Evolutionary conservation across 2,888 invertebrate species (phyloP).

Genomic region (Platycnemis pennipes): DNA sequence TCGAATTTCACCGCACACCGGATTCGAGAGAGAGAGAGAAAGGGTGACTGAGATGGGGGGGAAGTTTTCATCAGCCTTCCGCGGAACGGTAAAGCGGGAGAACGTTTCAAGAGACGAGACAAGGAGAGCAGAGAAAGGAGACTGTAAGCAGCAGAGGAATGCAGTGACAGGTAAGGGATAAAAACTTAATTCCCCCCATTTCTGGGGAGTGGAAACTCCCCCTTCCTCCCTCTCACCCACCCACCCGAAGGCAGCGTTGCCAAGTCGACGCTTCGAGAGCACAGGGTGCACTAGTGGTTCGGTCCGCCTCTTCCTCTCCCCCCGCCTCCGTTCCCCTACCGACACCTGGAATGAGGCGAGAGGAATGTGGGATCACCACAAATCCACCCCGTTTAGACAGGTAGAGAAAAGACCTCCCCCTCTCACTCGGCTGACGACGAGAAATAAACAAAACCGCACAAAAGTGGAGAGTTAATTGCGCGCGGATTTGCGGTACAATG

Average conservation of each 20-base stretch:
- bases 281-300: neutral
- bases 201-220: neutral
- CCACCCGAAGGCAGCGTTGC: neutral
- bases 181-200: neutral
- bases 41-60: too few species aligned
- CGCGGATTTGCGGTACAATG: conserved; percentile 19
- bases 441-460: neutral
- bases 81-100: neutral
- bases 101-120: neutral
- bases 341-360: neutral
- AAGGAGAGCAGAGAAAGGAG: neutral
- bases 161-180: neutral
- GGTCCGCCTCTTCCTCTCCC: neutral
- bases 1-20: too few species aligned
- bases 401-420: neutral
- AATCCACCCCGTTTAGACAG: neutral
- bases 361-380: neutral
- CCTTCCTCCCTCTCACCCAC: neutral
- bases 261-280: neutral
- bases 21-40: too few species aligned
- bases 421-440: neutral
- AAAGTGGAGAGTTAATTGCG: conserved; percentile 6
- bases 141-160: neutral
- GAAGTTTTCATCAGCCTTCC: neutral
- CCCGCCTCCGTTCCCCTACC: neutral